Base-by-base conservation (phyloP, 2,113 vertebrate genomes). In the Scolopax mira region DNA sequence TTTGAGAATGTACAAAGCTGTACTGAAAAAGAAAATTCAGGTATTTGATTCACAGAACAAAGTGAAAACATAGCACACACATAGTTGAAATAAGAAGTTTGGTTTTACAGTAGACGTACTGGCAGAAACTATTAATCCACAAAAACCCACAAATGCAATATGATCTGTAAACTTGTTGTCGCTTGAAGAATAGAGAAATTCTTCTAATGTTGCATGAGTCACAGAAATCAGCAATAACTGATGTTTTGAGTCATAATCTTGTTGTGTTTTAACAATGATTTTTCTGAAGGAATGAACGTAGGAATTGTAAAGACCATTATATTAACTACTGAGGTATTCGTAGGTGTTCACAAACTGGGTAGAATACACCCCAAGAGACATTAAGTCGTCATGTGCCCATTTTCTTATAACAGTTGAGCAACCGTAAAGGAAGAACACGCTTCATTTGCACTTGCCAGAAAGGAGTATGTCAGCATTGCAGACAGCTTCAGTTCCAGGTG, bases 341-440 rank as follows among this genome's bases (percentile, higher is more conserved):
- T 60, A 61, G 66, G 30, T 42, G 71, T 11, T 52, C 28, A 10
- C 24, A 13, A 15, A 11, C 18, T 4, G 46, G n/a, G 60, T 11
- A 35, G 35, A 30, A 13, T 9, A 3, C 19, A 18, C 46, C 48
- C 25, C 33, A 46, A 3, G 27, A 72, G 64, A 28, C 6, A 9
- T 1, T 2, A 23, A 70, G 42, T 17, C 9, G 1, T 25, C 39
- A 37, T 14, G 44, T 54, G 16, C 30, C 30, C 8, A 0, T 30
- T 18, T 19, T 46, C 69, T 31, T 21, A 5, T 2, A 10, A 2
- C 2, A 27, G 11, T 1, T 35, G 81, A 54, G 51, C 57, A 37
- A 8, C 28, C 41, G 0, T 13, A 4, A 25, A 17, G 62, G 69
- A 11, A 15, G 49, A 23, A 4, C 8, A 13, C 0, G 21, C 61